Evolutionary conservation across 1,140 invertebrate genomes (phyloP), one percentile per base, ranked within the genome.

Genomic region (Hylyphantes graminicola): DNA sequence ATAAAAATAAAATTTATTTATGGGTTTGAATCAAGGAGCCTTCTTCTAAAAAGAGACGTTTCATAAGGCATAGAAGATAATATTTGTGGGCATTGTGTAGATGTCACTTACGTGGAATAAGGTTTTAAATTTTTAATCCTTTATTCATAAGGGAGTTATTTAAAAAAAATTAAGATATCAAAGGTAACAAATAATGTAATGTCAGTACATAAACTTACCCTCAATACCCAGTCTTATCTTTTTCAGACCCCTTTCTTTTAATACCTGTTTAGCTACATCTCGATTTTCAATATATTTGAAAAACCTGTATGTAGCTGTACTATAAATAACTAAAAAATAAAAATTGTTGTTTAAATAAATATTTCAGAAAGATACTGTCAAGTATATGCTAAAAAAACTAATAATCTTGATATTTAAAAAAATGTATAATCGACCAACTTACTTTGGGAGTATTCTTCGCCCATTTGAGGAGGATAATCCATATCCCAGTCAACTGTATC

Each of bases 251-350:
- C 98, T 92, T 89, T 99, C 98, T 89, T 99, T 99, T 92, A 99
- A 94, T 17, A 99, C 92, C 82, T 89, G 86, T 89, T 99, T 99
- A 3, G 98, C 98, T 11, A 99, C 98, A 89, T 99, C 98, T 86
- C 98, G 92, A 89, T 99, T 99, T 90, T 99, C 98, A 86, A 99
- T 98, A 89, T 99, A 99, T 89, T 99, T 99, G 91, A 99, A 99
- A 91, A 99, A 99, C 86, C 97, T 92, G 86, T 89, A 90, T 77
- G 90, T 90, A 89, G 88, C 59, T 87, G 89, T 87, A 19, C 85
- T 87, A 67, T 87, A 86, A 50, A 88, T 93, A 87, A 95, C 94
- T 94, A 87, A 64, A 89, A 87, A 87, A 80, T 59, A 85, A 78
- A 63, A 70, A 15, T 15, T 15, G 57, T 61, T 61, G 57, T 17